Conservation (phyloP, 2,113 vertebrate genomes). For the Oreamnos americanus region DNA sequence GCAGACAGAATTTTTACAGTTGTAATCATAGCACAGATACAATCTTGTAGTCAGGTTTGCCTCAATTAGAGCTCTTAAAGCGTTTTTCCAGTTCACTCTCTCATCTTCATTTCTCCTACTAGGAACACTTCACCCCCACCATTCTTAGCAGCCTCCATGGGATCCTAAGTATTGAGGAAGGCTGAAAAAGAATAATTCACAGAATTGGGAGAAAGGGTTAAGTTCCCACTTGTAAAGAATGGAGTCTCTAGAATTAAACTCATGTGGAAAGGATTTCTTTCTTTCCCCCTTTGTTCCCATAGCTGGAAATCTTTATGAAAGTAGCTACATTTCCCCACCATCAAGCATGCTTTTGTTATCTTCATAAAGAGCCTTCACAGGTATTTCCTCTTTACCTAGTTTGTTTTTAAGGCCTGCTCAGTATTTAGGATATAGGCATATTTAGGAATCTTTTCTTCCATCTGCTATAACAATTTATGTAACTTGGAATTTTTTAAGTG, state of each 20-base stretch:
- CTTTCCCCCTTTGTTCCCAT: neutral
- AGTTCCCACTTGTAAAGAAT: neutral
- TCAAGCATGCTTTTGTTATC: neutral
- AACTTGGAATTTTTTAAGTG: constrained; percentile 5
- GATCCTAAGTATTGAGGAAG: neutral
- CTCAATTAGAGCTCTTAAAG: neutral
- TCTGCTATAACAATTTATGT: neutral
- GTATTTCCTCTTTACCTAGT: constrained; percentile 41
- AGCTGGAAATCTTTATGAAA: constrained; percentile 32
- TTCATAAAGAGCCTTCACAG: neutral
- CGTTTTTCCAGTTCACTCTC: neutral
- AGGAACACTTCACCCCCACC: neutral
- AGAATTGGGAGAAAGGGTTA: neutral
- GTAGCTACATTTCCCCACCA: neutral
- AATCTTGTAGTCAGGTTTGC: constrained; percentile 43
- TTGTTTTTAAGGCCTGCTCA: constrained; percentile 10
- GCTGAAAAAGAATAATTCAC: neutral
- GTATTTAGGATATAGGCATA: constrained; percentile 2
- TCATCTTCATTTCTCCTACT: neutral
- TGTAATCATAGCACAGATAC: constrained; percentile 41
- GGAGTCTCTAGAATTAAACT: neutral
- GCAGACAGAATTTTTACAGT: constrained; percentile 62
- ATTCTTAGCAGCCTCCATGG: neutral
- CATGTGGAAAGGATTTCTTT: neutral
- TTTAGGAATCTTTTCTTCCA: constrained; percentile 26